Conservation (phyloP, 2,888 invertebrate genomes). For the Leuctra nigra region DNA sequence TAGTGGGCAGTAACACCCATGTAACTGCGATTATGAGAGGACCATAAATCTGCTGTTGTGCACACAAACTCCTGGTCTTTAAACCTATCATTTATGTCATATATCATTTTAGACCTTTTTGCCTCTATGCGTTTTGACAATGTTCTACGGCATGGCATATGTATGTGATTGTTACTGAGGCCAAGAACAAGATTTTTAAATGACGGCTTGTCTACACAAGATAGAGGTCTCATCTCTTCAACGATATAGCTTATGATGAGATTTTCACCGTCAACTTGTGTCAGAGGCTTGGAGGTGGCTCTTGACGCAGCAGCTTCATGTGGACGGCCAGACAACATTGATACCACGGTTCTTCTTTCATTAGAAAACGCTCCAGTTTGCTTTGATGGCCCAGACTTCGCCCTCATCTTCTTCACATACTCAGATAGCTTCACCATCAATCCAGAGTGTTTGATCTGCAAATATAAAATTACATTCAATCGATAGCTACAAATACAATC, state of each 20-base stretch:
- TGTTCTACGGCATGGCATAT: background rate
- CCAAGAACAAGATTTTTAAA: background rate
- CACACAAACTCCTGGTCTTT: conserved; percentile 4
- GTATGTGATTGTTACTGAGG: background rate
- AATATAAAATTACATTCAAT: background rate
- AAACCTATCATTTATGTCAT: background rate
- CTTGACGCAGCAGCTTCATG: background rate
- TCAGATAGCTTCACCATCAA: background rate
- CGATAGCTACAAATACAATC: too few relatives aligned
- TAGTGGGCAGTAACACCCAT: conserved; percentile 23
- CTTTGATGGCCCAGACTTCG: background rate
- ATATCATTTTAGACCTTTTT: background rate
- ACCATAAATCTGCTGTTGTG: conserved; percentile 26
- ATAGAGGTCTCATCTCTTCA: conserved; percentile 3
- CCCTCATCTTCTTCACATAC: background rate
- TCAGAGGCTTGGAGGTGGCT: background rate
- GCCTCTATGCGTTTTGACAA: background rate
- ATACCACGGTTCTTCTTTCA: too few relatives aligned
- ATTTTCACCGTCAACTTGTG: conserved; percentile 2
- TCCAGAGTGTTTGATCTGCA: background rate
- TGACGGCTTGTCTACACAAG: background rate
- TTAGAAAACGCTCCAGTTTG: too few relatives aligned
- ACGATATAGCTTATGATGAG: background rate
- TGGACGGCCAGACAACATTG: too few relatives aligned
- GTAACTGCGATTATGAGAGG: conserved; percentile 17